These are phyloP conservation scores for Metopolophium dirhodum DNA, from an alignment of 1,140 invertebrate species.

Conservation along the genomic window DNA sequence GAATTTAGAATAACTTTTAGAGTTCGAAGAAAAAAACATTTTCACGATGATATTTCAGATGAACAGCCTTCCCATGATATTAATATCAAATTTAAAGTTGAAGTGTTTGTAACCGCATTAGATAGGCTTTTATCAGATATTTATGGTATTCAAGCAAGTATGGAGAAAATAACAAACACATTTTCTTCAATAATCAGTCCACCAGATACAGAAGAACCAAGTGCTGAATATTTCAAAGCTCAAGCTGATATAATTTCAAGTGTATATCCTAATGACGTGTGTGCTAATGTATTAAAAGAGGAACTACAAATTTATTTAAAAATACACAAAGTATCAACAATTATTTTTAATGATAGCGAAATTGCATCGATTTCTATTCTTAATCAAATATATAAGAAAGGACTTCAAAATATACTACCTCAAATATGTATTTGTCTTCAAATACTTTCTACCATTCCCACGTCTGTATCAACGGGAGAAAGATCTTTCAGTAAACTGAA, in stretches of 20 bases:
- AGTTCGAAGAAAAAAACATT: constrained; percentile 14
- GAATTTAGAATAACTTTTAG: not conserved
- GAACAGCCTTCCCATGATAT: not conserved
- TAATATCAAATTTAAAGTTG: not conserved
- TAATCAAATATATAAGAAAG: not conserved
- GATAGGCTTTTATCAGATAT: not conserved
- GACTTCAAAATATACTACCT: not conserved
- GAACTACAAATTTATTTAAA: not conserved
- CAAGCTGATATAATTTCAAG: not conserved
- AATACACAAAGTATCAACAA: not conserved
- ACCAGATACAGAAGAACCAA: not conserved
- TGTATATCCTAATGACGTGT: not conserved
- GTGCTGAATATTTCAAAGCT: not conserved
- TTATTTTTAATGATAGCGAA: not conserved
- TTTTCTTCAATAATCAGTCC: not conserved
- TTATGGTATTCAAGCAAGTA: not conserved
- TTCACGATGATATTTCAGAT: not conserved
- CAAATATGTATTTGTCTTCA: not conserved
- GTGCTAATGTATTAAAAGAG: constrained; percentile 9
- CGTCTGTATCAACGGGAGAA: not conserved
- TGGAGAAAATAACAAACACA: not conserved
- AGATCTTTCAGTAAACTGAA: constrained; percentile 14
- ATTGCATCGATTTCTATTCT: constrained; percentile 1
- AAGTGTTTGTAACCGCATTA: constrained; percentile 8
- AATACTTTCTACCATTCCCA: constrained; percentile 5